phyloP scores from a whole-genome alignment of 2,888 invertebrate genomes.

The Unio pictorum region DNA sequence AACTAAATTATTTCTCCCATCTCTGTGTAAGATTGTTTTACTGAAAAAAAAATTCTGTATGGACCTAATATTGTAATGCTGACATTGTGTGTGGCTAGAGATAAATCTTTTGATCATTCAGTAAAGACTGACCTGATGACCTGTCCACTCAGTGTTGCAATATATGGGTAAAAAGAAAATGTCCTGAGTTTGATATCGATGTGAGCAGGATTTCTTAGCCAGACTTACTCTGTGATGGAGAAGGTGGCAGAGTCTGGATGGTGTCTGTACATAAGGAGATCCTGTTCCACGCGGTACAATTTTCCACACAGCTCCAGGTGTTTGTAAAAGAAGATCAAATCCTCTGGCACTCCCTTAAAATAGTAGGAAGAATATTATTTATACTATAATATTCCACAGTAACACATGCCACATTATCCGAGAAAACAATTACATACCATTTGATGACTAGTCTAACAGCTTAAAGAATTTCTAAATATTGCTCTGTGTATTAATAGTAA shows the following conservation, averaged over 20 bases:
- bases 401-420: background rate
- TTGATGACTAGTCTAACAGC: too few species aligned
- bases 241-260: constrained; percentile 76
- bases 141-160: background rate
- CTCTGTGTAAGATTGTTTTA: too few species aligned
- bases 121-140: too few species aligned
- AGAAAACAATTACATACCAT: too few species aligned
- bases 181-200: background rate
- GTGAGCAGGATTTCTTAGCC: background rate
- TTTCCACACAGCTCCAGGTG: constrained; percentile 80
- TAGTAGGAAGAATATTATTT: background rate
- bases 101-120: too few species aligned
- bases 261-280: constrained; percentile 82
- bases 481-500: too few species aligned
- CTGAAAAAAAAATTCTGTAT: too few species aligned
- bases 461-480: too few species aligned
- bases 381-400: background rate
- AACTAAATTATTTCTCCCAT: too few species aligned
- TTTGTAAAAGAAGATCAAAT: constrained; percentile 84
- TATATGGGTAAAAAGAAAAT: background rate
- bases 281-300: constrained; percentile 76
- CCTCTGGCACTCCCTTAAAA: constrained; percentile 81
- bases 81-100: too few species aligned
- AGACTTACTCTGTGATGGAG: constrained; percentile 69
- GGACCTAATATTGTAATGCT: too few species aligned